phyloP scores from a whole-genome alignment of 2,797 vertebrate species.

The Crocodylus rhombifer region DNA sequence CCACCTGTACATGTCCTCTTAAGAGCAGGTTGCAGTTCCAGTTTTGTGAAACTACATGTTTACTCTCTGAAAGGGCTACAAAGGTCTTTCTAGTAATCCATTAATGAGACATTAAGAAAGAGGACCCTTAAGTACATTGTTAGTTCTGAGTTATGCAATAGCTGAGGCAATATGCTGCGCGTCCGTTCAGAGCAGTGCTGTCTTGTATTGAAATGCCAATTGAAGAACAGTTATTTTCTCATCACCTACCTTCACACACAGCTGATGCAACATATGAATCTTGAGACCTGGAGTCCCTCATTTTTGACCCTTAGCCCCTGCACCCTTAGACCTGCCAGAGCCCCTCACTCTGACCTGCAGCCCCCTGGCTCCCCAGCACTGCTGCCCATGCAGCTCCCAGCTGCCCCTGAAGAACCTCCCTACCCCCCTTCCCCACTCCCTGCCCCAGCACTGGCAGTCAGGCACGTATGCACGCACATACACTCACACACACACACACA shows the following conservation, averaged over 20 bases:
- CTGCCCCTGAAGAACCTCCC: not conserved
- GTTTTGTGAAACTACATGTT: constrained; percentile 24
- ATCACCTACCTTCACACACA: not conserved
- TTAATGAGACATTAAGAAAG: constrained; percentile 29
- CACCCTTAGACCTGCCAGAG: too few species aligned
- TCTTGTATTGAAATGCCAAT: not conserved
- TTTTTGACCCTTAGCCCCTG: too few species aligned
- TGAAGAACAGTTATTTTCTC: not conserved
- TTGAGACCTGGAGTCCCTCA: too few species aligned
- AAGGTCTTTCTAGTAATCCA: not conserved
- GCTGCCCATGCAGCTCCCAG: not conserved
- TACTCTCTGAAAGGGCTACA: constrained; percentile 17
- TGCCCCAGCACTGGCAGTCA: not conserved
- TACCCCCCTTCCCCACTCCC: not conserved
- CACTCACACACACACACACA: too few species aligned
- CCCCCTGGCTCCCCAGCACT: not conserved
- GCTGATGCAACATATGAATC: not conserved
- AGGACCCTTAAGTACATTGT: constrained; percentile 1
- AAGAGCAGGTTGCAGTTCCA: not conserved
- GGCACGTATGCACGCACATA: too few species aligned
- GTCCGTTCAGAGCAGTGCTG: not conserved
- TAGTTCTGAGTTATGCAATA: not conserved
- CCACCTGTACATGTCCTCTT: not conserved
- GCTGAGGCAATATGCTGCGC: not conserved
- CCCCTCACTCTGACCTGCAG: too few species aligned